phyloP scores from a whole-genome alignment of 2,888 invertebrate species.

The Lithophane socia region DNA sequence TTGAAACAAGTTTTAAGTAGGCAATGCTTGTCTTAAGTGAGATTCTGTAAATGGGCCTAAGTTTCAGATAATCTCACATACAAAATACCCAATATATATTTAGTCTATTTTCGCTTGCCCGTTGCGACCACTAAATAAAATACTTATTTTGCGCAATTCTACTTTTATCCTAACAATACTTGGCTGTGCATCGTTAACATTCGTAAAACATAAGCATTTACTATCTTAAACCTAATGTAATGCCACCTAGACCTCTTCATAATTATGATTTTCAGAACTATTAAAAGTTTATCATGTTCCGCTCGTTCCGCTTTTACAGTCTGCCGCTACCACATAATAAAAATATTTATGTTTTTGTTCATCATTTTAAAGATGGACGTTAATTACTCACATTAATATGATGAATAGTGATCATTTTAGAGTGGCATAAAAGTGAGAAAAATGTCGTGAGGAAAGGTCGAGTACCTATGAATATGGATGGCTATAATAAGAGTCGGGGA shows the following conservation, averaged over 20 bases:
- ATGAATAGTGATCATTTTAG: too few species aligned
- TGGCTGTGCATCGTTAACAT: background rate
- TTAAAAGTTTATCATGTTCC: background rate
- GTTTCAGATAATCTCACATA: background rate
- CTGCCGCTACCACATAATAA: background rate
- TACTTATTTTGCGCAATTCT: slow-evolving; percentile 1
- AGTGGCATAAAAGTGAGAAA: background rate
- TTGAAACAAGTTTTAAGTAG: background rate
- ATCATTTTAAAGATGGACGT: background rate
- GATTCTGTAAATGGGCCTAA: background rate
- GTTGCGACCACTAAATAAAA: background rate
- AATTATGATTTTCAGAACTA: background rate
- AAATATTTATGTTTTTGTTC: background rate
- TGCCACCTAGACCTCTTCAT: slow-evolving; percentile 1
- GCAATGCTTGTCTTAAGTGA: background rate
- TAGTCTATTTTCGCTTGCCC: background rate
- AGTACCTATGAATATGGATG: background rate
- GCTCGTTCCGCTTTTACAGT: background rate
- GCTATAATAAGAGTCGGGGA: background rate
- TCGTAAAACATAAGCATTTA: background rate
- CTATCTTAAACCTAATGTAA: background rate
- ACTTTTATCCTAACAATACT: background rate
- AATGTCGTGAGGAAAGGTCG: background rate
- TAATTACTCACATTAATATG: background rate
- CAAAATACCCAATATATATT: background rate